A percentile compares a stretch with the other conserved stretches of the same genome.
These are phyloP conservation scores for Kryptopterus vitreolus DNA, from an alignment of 2,797 vertebrate species.

Conservation along the genomic window DNA sequence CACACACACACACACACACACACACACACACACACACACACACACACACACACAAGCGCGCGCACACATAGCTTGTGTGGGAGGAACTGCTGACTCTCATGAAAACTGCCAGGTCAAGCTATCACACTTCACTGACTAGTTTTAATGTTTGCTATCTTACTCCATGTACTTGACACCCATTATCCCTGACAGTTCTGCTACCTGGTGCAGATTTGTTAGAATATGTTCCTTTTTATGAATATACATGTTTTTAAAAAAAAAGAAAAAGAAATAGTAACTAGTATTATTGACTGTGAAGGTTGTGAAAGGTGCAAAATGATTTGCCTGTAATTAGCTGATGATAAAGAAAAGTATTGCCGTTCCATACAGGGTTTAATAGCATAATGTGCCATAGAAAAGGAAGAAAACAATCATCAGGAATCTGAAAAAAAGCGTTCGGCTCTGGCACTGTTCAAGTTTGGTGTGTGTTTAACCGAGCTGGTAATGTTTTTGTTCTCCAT, in stretches of 20 bases:
- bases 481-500: conserved; percentile 53
- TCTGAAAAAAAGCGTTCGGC: not conserved
- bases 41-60: no score
- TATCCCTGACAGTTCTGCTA: conserved; percentile 40
- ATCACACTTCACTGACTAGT: conserved; percentile 38
- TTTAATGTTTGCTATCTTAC: conserved; percentile 35
- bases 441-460: conserved; percentile 42
- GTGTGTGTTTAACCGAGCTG: conserved; percentile 50
- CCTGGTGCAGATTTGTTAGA: conserved; percentile 38
- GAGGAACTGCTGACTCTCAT: conserved; percentile 20
- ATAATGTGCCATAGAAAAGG: not conserved
- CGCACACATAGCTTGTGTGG: not conserved
- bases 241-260: conserved; percentile 8
- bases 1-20: no score
- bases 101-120: conserved; percentile 20
- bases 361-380: conserved; percentile 13
- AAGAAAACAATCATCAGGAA: not conserved
- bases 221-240: conserved; percentile 30
- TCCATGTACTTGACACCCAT: conserved; percentile 24
- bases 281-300: conserved; percentile 6
- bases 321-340: conserved; percentile 23
- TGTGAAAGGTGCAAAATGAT: not conserved
- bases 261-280: conserved; percentile 3
- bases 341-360: conserved; percentile 12
- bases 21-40: not conserved